These are phyloP conservation scores for Stigmatopora argus DNA, from an alignment of 2,113 vertebrate species.

Conservation along the genomic window DNA sequence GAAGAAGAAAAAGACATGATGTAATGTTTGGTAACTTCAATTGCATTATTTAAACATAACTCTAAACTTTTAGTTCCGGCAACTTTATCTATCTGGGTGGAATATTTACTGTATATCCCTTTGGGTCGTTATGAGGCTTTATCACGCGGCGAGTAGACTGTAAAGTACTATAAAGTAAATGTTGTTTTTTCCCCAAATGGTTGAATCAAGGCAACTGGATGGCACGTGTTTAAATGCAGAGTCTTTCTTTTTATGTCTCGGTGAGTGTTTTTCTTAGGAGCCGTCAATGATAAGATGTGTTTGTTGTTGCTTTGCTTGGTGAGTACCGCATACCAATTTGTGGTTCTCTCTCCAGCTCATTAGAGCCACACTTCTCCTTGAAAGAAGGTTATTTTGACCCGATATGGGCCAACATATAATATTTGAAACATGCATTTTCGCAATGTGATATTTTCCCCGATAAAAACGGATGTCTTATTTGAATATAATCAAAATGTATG, in stretches of 20 bases:
- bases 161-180: too few species aligned
- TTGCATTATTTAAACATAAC: conserved; percentile 27
- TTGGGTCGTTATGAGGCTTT: too few species aligned
- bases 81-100: neutral
- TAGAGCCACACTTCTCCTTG: neutral
- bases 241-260: neutral
- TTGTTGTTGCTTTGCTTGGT: neutral
- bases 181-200: too few species aligned
- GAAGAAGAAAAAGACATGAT: conserved; percentile 40
- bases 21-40: conserved; percentile 62
- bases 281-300: neutral
- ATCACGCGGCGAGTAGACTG: too few species aligned
- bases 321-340: neutral
- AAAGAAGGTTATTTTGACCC: neutral
- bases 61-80: conserved; percentile 27
- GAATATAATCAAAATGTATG: too few species aligned
- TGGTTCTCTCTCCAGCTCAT: neutral
- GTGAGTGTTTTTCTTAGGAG: neutral
- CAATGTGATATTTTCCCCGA: too few species aligned
- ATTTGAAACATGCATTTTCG: too few species aligned
- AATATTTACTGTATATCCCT: neutral
- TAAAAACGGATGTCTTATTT: too few species aligned
- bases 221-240: neutral
- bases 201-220: too few species aligned
- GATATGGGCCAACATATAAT: too few species aligned